Percentiles rank a stretch among this genome's conserved stretches.
Evolutionary conservation across 2,797 vertebrate species (phyloP).

Genomic region (Tachyglossus aculeatus): DNA sequence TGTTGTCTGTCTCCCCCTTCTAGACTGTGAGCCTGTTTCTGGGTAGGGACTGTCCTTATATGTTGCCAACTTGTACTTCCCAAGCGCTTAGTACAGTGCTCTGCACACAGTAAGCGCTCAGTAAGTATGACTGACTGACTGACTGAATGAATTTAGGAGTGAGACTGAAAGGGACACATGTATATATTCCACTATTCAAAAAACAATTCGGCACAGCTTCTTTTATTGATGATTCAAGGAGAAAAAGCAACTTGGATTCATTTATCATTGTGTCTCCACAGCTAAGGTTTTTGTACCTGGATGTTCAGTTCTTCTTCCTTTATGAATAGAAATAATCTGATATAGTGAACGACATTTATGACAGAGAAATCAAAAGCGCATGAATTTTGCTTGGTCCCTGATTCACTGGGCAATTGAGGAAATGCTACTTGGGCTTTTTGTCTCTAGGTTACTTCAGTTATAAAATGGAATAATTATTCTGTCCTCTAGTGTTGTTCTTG

Average conservation of each 20-base stretch:
- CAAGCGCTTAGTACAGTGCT: too few relatives aligned
- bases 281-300: background rate
- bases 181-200: background rate
- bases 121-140: too few relatives aligned
- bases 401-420: background rate
- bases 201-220: background rate
- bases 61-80: too few relatives aligned
- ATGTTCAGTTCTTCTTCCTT: slow-evolving; percentile 1
- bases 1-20: too few relatives aligned
- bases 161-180: background rate
- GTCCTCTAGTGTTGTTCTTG: too few relatives aligned
- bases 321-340: background rate
- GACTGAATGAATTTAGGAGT: background rate
- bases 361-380: background rate
- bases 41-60: too few relatives aligned
- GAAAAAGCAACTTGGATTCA: background rate
- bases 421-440: background rate
- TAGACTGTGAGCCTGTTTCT: too few relatives aligned
- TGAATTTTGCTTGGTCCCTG: background rate
- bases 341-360: background rate
- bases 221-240: background rate
- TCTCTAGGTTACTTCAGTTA: background rate
- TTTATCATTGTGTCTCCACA: slow-evolving; percentile 9
- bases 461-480: background rate
- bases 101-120: too few relatives aligned